Conservation (phyloP, 2,797 vertebrate genomes). For the Sebastes glaucus region DNA sequence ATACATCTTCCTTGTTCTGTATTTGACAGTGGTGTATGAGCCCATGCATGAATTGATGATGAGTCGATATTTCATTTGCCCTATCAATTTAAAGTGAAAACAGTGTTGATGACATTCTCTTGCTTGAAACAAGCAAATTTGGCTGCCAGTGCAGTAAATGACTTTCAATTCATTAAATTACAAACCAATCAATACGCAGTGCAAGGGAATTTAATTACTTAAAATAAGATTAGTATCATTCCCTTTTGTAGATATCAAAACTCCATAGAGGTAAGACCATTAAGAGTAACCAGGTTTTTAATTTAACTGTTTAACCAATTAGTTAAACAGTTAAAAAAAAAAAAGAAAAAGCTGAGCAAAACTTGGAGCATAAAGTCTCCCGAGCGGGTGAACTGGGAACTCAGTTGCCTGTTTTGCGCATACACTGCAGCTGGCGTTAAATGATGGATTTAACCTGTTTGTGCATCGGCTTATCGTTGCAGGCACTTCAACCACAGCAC, state of each 20-base stretch:
- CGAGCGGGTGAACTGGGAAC: too few species aligned
- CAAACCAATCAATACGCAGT: background rate
- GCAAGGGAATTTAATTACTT: background rate
- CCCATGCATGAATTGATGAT: background rate
- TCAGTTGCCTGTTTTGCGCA: too few species aligned
- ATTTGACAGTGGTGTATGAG: conserved; percentile 3
- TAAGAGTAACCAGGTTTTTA: background rate
- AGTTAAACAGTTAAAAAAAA: too few species aligned
- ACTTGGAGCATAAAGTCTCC: too few species aligned
- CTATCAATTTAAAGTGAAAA: background rate
- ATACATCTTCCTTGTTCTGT: background rate
- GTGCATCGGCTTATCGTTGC: too few species aligned
- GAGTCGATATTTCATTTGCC: background rate
- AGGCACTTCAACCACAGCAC: too few species aligned
- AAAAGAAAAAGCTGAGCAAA: too few species aligned
- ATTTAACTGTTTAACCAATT: background rate
- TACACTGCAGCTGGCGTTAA: too few species aligned
- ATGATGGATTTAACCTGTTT: too few species aligned
- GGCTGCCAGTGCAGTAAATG: background rate
- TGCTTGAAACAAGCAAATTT: background rate
- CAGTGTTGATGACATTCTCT: background rate
- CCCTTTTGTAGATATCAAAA: background rate
- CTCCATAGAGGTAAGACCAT: background rate
- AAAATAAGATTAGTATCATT: background rate
- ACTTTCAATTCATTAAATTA: background rate